Percentiles rank a stretch among this genome's conserved stretches.
Conservation (phyloP, 2,113 vertebrate genomes). For the Choloepus hoffmanni region DNA sequence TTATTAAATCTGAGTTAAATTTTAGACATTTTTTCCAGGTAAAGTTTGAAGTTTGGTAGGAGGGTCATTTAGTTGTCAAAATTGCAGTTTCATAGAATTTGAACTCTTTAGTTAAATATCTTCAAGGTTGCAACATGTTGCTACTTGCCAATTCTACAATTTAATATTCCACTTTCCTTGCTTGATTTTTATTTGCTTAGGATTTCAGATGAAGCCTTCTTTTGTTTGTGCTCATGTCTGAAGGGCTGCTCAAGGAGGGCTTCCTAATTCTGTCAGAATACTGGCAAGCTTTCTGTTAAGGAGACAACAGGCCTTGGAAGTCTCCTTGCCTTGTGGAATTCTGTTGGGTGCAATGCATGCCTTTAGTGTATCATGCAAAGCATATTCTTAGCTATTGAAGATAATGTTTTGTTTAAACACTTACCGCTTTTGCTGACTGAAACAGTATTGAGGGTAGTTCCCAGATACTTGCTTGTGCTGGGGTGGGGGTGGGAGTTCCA, state of each 20-base stretch:
- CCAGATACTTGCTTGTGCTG: background rate
- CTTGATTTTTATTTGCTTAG: slow-evolving; percentile 83
- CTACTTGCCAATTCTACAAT: slow-evolving; percentile 81
- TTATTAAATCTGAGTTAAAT: slow-evolving; percentile 13
- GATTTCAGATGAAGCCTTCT: slow-evolving; percentile 82
- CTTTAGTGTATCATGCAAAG: background rate
- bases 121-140: slow-evolving; percentile 76
- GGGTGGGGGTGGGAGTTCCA: background rate
- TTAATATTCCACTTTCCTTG: slow-evolving; percentile 80
- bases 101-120: slow-evolving; percentile 80
- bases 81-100: slow-evolving; percentile 63
- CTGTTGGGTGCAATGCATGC: background rate
- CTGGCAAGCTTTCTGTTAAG: slow-evolving; percentile 67
- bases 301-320: background rate
- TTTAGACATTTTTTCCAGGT: slow-evolving; percentile 39
- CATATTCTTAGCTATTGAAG: slow-evolving; percentile 23
- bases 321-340: background rate
- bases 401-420: slow-evolving; percentile 54
- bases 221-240: slow-evolving; percentile 83
- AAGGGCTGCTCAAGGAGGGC: slow-evolving; percentile 79
- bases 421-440: background rate
- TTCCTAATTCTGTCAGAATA: slow-evolving; percentile 84
- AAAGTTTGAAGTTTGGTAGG: background rate
- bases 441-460: background rate
- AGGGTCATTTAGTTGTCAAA: slow-evolving; percentile 55